Conservation (phyloP, 2,888 invertebrate genomes). For the Esperia sulphurella region DNA sequence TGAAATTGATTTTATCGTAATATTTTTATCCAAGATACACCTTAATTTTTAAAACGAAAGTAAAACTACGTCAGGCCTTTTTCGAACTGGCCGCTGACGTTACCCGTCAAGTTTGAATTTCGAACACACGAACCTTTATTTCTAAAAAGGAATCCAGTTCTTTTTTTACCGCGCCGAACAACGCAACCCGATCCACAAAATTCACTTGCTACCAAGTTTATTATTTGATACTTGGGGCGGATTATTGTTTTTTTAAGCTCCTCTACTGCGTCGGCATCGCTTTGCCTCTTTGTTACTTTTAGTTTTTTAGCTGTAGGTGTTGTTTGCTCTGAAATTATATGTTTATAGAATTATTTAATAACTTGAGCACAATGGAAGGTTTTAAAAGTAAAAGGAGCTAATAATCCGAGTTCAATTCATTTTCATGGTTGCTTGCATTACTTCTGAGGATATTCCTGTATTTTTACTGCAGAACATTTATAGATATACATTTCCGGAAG, state of each 20-base stretch:
- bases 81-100: conserved; percentile 60
- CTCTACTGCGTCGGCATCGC: conserved; percentile 57
- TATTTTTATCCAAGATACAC: too few relatives aligned
- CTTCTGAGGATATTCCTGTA: too few relatives aligned
- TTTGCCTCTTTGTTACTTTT: conserved; percentile 56
- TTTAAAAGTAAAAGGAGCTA: not conserved
- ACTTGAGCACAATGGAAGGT: not conserved
- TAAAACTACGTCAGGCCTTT: conserved; percentile 51
- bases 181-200: conserved; percentile 73
- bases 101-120: conserved; percentile 68
- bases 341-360: conserved; percentile 6
- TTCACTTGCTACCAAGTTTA: conserved; percentile 79
- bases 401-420: not conserved
- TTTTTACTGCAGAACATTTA: too few relatives aligned
- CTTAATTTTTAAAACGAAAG: conserved; percentile 37
- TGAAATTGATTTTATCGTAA: too few relatives aligned
- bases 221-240: conserved; percentile 74
- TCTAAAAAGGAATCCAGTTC: conserved; percentile 39
- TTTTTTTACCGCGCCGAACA: conserved; percentile 47
- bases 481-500: too few relatives aligned
- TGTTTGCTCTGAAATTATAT: conserved; percentile 37
- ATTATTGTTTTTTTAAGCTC: conserved; percentile 56
- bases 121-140: conserved; percentile 52
- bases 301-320: conserved; percentile 49
- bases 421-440: too few relatives aligned